phyloP scores from a whole-genome alignment of 1,140 invertebrate species.

The Pogonus chalceus region DNA sequence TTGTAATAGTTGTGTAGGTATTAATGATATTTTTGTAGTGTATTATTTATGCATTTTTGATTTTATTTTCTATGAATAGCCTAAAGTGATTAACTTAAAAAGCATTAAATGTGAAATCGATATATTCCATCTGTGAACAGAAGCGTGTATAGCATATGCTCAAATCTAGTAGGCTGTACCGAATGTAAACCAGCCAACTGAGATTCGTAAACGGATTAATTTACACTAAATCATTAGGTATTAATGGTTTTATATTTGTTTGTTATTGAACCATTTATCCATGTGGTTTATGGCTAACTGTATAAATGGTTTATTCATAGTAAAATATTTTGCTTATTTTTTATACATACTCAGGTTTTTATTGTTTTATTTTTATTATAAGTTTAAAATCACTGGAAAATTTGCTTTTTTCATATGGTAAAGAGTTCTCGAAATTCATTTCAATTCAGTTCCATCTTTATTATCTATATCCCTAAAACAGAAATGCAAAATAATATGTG shows the following conservation, averaged over 20 bases:
- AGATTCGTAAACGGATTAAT: neutral
- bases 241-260: neutral
- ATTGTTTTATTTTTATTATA: neutral
- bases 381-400: too few relatives aligned
- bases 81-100: slow-evolving; percentile 1
- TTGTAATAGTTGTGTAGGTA: neutral
- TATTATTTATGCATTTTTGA: neutral
- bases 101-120: slow-evolving; percentile 4
- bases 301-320: neutral
- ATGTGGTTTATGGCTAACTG: neutral
- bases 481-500: too few relatives aligned
- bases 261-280: neutral
- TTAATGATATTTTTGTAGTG: neutral
- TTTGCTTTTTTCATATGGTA: too few relatives aligned
- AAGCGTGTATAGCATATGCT: neutral
- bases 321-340: neutral
- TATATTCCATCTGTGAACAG: neutral
- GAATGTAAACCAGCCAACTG: too few relatives aligned
- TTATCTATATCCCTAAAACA: too few relatives aligned
- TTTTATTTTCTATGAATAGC: neutral
- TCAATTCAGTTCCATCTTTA: too few relatives aligned
- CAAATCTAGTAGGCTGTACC: too few relatives aligned
- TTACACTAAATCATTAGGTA: neutral
- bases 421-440: too few relatives aligned
- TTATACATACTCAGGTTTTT: neutral